Base-by-base conservation (phyloP, 1,140 invertebrate genomes). In the Drosophila burlai region DNA sequence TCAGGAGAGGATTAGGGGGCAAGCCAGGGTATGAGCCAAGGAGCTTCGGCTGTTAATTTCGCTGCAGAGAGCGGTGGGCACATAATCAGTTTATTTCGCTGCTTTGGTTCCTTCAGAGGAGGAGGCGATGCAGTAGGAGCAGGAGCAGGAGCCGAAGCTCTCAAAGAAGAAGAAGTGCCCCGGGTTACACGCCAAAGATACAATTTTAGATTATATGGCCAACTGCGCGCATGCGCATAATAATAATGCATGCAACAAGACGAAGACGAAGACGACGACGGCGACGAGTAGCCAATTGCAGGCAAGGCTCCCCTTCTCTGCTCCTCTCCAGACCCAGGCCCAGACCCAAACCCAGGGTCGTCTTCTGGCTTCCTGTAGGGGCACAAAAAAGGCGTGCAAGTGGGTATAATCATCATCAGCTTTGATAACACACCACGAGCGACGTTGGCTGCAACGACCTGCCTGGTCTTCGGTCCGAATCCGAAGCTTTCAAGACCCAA, bases 201-300 rank as follows among this genome's bases (percentile, higher is more conserved):
- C 90, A 91, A 92, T 92, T 92, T 92, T 91, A 92, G 90, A 92
- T 92, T 92, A 86, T 92, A 90, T 86, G 84, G 69, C 84, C 89
- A 86, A 84, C 81, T 90, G 90, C 83, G 89, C 90, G 90, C 90
- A 92, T 90, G 90, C 90, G 90, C 90, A 92, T 92, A 91, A 91
- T 91, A 91, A 90, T 90, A 90, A 86, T 91, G 81, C 85, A 89
- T 91, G 86, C 86, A 90, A 90, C 85, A 71, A 90, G 86, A 74
- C 69, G 60, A 54, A 52, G 55, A 50, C 55, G 60, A 63, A 24
- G 66, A 16, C 65, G 40, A 34, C 18, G 42, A 57, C 64, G 57
- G 76, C 80, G 76, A 83, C 83, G 80, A 86, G 80, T 83, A 90
- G 85, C 81, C 85, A 89, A 89, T 90, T 90, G 86, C 71, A 71